Evolutionary conservation across 2,797 vertebrate species (phyloP).

Genomic region (Eulemur albifrons): DNA sequence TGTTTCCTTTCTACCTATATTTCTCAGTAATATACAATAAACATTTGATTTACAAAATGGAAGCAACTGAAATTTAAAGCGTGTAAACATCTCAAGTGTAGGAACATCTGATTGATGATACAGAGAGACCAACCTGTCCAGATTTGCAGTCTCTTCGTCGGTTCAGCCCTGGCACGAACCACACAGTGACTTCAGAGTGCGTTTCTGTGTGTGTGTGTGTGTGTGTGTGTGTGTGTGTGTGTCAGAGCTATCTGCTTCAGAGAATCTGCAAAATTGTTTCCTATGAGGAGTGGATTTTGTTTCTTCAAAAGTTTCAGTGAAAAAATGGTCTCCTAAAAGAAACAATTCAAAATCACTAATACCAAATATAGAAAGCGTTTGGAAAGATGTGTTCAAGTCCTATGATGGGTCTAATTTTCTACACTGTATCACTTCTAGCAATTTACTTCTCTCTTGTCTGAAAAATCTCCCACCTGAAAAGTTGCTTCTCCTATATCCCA

Average conservation of each 20-base stretch:
- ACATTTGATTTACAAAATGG: conserved; percentile 61
- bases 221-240: not conserved
- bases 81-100: conserved; percentile 20
- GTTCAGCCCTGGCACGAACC: not conserved
- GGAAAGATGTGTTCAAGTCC: not conserved
- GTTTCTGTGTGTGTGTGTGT: not conserved
- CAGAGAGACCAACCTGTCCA: not conserved
- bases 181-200: not conserved
- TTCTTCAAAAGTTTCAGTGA: not conserved
- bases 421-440: not conserved
- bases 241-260: not conserved
- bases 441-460: not conserved
- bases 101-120: conserved; percentile 52
- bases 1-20: not conserved
- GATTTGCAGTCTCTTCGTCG: not conserved
- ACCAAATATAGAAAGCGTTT: not conserved
- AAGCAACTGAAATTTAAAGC: conserved; percentile 49
- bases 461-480: not conserved
- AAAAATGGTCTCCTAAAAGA: not conserved
- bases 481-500: not conserved
- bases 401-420: not conserved
- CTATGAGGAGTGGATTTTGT: not conserved
- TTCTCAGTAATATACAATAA: not conserved
- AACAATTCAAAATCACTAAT: not conserved
- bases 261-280: not conserved